Evolutionary conservation across 2,888 invertebrate species (phyloP), one percentile per base, ranked within the genome.

Genomic region (Masnerella sp.): DNA sequence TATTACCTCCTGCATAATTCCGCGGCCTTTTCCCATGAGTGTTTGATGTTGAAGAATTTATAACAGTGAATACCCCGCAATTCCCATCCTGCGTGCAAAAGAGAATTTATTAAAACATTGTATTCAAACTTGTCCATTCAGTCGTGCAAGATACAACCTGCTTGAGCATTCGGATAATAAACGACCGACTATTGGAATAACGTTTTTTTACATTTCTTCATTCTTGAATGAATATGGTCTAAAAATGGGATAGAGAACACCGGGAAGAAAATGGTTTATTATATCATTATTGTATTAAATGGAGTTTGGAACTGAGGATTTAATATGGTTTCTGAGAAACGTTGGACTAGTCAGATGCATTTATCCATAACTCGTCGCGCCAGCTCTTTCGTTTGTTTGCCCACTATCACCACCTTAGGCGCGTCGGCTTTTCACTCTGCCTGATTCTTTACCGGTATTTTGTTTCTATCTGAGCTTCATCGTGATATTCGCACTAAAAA

Each of bases 1-100:
- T 40, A 43, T 91, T 90, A 96, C 96, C 96, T 95, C 90, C 95
- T 94, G 90, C 97, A 97, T 89, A 97, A 90, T 90, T 96, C 96
- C 77, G 96, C 96, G 80, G 96, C 96, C 90, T 96, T 96, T 89
- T 95, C 95, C 96, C 96, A 97, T 78, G 97, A 97, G 90, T 97
- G 96, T 88, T 93, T 93, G 87, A 96, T 96, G 89, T 95, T 95
- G 90, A 97, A 97, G 90, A 95, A 96, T 91, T 95, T 96, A 89
- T 96, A 97, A 90, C 97, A 97, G 89, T 96, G 92, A 84, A 96
- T 92, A 84, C 96, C 96, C 89, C 93, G 92, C 82, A 96, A 90
- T 89, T 96, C 96, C 97, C 97, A 97, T 85, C 96, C 97, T 96
- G 92, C 54, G 49, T 32, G 45, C 61, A 78, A 75, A 68, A 77